phyloP scores from a whole-genome alignment of 1,140 invertebrate genomes.

The Bombus confusus region DNA sequence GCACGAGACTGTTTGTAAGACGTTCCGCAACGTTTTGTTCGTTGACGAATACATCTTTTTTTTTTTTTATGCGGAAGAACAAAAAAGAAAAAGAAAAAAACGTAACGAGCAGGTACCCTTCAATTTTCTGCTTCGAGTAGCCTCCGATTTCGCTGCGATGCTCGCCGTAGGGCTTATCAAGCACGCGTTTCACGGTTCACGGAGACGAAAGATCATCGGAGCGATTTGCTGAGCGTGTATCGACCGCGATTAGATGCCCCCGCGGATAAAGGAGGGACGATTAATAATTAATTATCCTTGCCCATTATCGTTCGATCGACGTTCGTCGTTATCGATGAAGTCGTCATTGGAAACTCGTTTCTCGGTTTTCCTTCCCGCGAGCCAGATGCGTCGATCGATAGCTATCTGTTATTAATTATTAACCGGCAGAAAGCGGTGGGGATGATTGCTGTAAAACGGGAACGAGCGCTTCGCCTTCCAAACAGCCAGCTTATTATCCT shows the following conservation, averaged over 20 bases:
- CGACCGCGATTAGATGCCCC: slow-evolving; percentile 18
- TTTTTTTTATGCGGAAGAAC: too few relatives aligned
- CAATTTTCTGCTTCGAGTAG: not conserved
- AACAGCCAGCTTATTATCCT: not conserved
- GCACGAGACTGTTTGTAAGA: too few relatives aligned
- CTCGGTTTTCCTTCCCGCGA: not conserved
- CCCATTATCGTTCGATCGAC: slow-evolving; percentile 19
- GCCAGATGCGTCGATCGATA: not conserved
- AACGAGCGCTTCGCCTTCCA: not conserved
- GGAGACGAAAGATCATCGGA: not conserved
- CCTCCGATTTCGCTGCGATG: not conserved
- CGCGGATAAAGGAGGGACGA: slow-evolving; percentile 5
- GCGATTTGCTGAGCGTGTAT: not conserved
- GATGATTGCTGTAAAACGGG: not conserved
- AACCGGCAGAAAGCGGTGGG: not conserved
- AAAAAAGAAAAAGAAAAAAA: too few relatives aligned
- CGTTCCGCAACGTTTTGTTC: too few relatives aligned
- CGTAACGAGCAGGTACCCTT: not conserved
- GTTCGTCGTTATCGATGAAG: slow-evolving; percentile 29
- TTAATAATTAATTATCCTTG: slow-evolving; percentile 41
- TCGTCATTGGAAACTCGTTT: slow-evolving; percentile 26
- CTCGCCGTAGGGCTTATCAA: not conserved
- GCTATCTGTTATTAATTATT: slow-evolving; percentile 18
- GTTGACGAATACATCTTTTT: too few relatives aligned
- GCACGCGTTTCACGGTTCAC: not conserved